Percentiles rank a stretch among this genome's conserved stretches.
These are phyloP conservation scores for Hycleus cichorii DNA, from an alignment of 1,140 invertebrate genomes.

Conservation along the genomic window DNA sequence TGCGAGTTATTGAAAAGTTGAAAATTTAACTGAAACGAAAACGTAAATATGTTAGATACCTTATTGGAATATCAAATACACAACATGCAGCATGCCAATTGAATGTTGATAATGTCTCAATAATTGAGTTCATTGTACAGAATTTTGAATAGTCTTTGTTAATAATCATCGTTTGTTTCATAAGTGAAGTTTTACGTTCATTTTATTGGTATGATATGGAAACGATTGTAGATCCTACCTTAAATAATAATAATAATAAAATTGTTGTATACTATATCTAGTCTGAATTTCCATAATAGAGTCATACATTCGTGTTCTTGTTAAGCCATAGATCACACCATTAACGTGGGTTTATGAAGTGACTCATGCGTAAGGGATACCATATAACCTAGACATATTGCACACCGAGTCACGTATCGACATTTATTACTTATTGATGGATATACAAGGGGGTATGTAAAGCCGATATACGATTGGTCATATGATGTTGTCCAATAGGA, in stretches of 20 bases:
- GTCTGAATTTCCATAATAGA: conserved; percentile 26
- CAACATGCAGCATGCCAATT: too few species aligned
- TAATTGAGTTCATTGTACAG: too few species aligned
- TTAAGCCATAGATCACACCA: conserved; percentile 16
- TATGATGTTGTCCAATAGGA: conserved; percentile 13
- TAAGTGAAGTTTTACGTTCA: neutral
- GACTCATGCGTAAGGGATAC: conserved; percentile 26
- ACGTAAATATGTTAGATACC: too few species aligned
- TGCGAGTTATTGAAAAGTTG: too few species aligned
- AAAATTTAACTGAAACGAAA: too few species aligned
- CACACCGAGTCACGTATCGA: conserved; percentile 16
- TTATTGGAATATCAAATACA: too few species aligned
- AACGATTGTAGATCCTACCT: neutral
- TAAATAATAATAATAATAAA: neutral
- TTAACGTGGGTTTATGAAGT: conserved; percentile 25
- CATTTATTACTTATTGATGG: conserved; percentile 24
- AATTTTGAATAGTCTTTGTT: too few species aligned
- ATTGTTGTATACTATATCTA: neutral
- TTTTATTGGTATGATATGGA: neutral
- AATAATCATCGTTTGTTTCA: neutral
- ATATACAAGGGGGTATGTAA: neutral
- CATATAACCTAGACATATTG: conserved; percentile 24
- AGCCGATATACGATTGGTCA: conserved; percentile 11
- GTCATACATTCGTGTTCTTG: conserved; percentile 20
- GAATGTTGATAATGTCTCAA: too few species aligned